A percentile compares a stretch with the other conserved stretches of the same genome.
Evolutionary conservation across 2,113 vertebrate genomes (phyloP).

Genomic region (Cisticola juncidis): DNA sequence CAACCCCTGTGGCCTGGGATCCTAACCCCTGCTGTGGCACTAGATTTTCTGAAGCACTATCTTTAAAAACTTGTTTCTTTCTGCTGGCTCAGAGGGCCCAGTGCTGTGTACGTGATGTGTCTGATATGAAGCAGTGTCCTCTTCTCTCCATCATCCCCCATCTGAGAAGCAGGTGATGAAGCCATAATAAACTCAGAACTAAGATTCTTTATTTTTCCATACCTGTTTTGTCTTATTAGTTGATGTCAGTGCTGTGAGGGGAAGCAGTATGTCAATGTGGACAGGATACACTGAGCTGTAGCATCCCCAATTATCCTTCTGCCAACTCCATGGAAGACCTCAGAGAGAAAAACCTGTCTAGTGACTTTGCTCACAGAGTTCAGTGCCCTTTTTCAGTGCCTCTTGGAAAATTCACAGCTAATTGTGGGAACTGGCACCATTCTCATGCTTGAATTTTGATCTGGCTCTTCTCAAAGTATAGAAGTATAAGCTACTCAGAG

Average conservation of each 20-base stretch:
- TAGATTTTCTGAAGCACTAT: background rate
- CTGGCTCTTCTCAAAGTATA: background rate
- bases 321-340: background rate
- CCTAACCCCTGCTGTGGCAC: background rate
- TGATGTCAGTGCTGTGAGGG: background rate
- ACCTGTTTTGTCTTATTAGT: background rate
- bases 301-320: background rate
- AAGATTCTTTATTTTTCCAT: background rate
- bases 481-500: background rate
- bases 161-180: background rate
- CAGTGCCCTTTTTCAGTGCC: background rate
- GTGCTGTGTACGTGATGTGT: background rate
- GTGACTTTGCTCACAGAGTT: background rate
- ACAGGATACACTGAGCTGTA: background rate
- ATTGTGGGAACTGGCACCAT: background rate
- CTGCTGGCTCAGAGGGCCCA: background rate
- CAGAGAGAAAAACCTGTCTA: background rate
- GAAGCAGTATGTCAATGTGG: background rate
- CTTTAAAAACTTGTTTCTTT: background rate
- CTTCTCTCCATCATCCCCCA: background rate
- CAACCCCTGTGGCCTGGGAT: background rate
- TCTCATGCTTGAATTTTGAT: background rate
- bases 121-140: background rate
- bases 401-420: background rate
- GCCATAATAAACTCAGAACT: background rate